These are phyloP conservation scores for Corapipo altera DNA, from an alignment of 2,113 vertebrate species.

Conservation along the genomic window DNA sequence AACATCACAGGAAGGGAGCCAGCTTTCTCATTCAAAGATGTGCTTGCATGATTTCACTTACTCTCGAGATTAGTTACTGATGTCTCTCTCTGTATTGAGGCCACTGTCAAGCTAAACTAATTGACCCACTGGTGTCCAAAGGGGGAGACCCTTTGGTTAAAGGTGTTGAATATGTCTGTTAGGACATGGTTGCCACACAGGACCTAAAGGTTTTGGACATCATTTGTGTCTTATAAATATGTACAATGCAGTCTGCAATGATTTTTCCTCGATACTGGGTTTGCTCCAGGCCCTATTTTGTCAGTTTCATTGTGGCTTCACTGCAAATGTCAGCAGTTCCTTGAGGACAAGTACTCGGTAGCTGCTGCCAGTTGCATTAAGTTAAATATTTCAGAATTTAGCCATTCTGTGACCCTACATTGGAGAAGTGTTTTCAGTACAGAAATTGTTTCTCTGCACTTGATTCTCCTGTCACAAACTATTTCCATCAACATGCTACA, in stretches of 20 bases:
- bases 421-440: conserved; percentile 2
- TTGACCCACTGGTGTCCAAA: background rate
- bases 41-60: background rate
- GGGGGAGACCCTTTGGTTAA: background rate
- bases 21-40: background rate
- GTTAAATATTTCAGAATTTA: conserved; percentile 41
- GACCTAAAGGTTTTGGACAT: background rate
- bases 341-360: background rate
- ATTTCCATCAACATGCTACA: background rate
- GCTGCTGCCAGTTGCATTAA: conserved; percentile 44
- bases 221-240: background rate
- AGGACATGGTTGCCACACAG: background rate
- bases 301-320: background rate
- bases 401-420: background rate
- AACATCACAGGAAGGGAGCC: background rate
- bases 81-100: background rate
- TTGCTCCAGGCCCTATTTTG: conserved; percentile 13
- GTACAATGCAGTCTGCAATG: background rate
- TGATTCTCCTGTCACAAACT: conserved; percentile 4
- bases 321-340: conserved; percentile 56
- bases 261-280: background rate
- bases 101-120: background rate
- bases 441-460: conserved; percentile 35
- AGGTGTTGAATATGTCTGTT: background rate
- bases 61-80: background rate